Conservation (phyloP, 2,113 vertebrate species). For the Pachycephala philippinensis region DNA sequence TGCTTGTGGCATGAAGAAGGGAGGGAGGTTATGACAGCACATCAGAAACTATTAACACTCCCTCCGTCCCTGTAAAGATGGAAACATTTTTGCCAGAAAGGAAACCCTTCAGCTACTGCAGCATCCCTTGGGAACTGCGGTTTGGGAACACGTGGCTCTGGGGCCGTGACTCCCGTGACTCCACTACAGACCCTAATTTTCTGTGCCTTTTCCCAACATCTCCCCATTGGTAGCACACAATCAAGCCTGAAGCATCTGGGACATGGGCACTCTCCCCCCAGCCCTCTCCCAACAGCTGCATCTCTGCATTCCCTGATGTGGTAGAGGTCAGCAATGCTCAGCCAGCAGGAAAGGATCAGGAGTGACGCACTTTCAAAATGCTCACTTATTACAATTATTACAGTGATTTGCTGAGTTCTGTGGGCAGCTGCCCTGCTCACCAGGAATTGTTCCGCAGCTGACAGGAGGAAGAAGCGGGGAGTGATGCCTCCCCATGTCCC, state of each 20-base stretch:
- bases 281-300: background rate
- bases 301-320: background rate
- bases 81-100: background rate
- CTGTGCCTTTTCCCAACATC: background rate
- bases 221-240: fast-evolving
- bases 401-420: background rate
- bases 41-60: background rate
- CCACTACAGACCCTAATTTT: background rate
- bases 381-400: background rate
- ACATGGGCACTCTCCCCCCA: background rate
- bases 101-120: background rate
- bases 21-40: background rate
- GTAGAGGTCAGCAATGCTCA: background rate
- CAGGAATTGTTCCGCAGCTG: background rate
- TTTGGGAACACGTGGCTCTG: background rate
- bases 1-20: background rate
- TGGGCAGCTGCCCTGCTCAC: background rate
- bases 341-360: background rate
- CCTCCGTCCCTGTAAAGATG: background rate
- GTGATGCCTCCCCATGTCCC: background rate
- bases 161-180: background rate
- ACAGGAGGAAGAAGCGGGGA: background rate
- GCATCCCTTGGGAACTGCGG: background rate
- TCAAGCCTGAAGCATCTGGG: background rate
- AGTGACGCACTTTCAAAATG: background rate